A percentile compares a stretch with the other conserved stretches of the same genome.
phyloP scores from a whole-genome alignment of 2,888 invertebrate genomes.

The Leuctra nigra region DNA sequence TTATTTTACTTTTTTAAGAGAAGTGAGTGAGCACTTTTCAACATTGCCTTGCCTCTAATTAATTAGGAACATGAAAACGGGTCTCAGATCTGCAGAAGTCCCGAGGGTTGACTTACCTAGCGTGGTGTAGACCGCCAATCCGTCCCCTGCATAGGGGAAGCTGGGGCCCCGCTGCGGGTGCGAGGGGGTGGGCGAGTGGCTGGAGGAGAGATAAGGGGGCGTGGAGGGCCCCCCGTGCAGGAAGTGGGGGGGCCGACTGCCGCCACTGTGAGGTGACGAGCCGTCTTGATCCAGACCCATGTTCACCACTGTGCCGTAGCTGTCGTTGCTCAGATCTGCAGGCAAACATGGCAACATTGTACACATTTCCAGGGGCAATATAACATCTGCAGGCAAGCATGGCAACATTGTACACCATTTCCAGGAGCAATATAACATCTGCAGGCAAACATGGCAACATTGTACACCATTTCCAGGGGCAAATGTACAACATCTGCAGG shows the following conservation, averaged over 20 bases:
- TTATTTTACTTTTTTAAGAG: too few species aligned
- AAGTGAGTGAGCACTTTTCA: too few species aligned
- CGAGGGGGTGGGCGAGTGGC: slow-evolving; percentile 45
- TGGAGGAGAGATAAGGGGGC: slow-evolving; percentile 67
- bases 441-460: slow-evolving; percentile 30
- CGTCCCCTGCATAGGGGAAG: slow-evolving; percentile 69
- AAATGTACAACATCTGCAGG: background rate
- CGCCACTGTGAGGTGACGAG: slow-evolving; percentile 56
- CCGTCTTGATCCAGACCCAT: slow-evolving; percentile 76
- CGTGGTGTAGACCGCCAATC: slow-evolving; percentile 77
- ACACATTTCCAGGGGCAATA: background rate
- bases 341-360: slow-evolving; percentile 1
- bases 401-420: too few species aligned
- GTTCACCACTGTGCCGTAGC: slow-evolving; percentile 78
- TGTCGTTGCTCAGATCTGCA: slow-evolving; percentile 77
- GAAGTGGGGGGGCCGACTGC: slow-evolving; percentile 50
- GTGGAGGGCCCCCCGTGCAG: slow-evolving; percentile 56
- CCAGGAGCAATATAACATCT: too few species aligned
- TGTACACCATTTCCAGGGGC: background rate
- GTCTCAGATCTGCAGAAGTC: too few species aligned
- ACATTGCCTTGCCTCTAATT: too few species aligned
- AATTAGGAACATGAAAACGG: too few species aligned
- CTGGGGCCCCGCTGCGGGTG: slow-evolving; percentile 41
- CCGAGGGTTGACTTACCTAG: slow-evolving; percentile 51
- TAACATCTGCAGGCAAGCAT: too few species aligned